These are phyloP conservation scores for Venturia canescens DNA, from an alignment of 1,140 invertebrate genomes.

Conservation along the genomic window DNA sequence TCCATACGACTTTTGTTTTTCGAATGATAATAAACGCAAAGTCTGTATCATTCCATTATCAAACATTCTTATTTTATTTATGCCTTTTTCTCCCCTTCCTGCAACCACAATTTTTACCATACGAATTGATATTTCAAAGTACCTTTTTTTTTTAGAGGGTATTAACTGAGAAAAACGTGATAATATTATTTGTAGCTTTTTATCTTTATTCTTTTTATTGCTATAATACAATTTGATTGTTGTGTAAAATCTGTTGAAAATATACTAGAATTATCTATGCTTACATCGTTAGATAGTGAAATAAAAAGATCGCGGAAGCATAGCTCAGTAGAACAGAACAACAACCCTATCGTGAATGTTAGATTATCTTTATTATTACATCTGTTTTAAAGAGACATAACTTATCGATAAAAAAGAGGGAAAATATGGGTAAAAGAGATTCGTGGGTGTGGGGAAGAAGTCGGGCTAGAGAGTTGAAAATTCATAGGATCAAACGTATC, in stretches of 20 bases:
- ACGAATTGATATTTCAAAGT: background rate
- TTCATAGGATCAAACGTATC: slow-evolving; percentile 71
- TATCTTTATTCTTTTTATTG: slow-evolving; percentile 61
- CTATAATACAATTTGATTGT: slow-evolving; percentile 70
- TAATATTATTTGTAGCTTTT: slow-evolving; percentile 61
- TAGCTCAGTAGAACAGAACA: slow-evolving; percentile 62
- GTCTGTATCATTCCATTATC: slow-evolving; percentile 55
- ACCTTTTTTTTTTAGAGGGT: background rate
- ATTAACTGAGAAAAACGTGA: slow-evolving; percentile 12
- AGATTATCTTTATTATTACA: slow-evolving; percentile 77
- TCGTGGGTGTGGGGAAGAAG: slow-evolving; percentile 53
- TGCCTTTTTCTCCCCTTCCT: slow-evolving; percentile 42
- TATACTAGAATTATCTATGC: slow-evolving; percentile 63
- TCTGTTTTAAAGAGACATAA: slow-evolving; percentile 74
- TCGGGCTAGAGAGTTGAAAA: slow-evolving; percentile 54
- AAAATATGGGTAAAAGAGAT: slow-evolving; percentile 53
- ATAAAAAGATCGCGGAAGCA: slow-evolving; percentile 56
- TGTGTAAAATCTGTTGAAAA: slow-evolving; percentile 66
- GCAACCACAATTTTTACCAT: no score
- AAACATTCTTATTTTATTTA: slow-evolving; percentile 13
- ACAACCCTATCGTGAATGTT: slow-evolving; percentile 70
- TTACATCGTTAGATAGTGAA: slow-evolving; percentile 60
- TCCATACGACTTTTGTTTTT: slow-evolving; percentile 52
- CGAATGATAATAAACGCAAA: slow-evolving; percentile 58
- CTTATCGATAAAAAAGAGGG: slow-evolving; percentile 70